phyloP scores from a whole-genome alignment of 2,888 invertebrate genomes.

The Chrysomela aeneicollis region DNA sequence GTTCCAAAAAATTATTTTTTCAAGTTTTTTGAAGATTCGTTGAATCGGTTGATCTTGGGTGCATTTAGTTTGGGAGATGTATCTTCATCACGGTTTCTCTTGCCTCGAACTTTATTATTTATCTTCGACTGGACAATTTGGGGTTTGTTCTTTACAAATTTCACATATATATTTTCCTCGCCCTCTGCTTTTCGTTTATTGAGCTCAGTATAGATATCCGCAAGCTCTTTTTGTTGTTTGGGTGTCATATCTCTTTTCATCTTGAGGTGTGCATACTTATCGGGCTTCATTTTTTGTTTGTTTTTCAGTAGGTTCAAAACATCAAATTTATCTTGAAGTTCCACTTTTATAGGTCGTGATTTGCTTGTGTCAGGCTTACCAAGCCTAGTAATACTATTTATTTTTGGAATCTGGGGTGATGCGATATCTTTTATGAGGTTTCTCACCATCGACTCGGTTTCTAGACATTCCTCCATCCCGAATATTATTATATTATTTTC shows the following conservation, averaged over 20 bases:
- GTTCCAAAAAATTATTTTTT: constrained; percentile 7
- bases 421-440: not conserved
- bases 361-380: not conserved
- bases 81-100: constrained; percentile 1
- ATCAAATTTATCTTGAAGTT: not conserved
- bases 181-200: not conserved
- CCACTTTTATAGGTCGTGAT: not conserved
- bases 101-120: not conserved
- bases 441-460: not conserved
- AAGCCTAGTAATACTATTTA: not conserved
- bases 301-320: not conserved
- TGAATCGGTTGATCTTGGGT: not conserved
- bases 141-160: constrained; percentile 1
- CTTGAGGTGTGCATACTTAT: not conserved
- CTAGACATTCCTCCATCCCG: not conserved
- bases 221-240: constrained; percentile 2
- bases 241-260: constrained; percentile 8
- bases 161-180: constrained; percentile 4
- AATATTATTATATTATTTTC: not conserved
- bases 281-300: not conserved
- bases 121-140: constrained; percentile 4
- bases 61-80: constrained; percentile 5
- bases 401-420: constrained; percentile 1
- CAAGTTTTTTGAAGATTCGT: constrained; percentile 6
- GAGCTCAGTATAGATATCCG: not conserved